A percentile compares a stretch with the other conserved stretches of the same genome.
phyloP scores from a whole-genome alignment of 2,113 vertebrate species.

The Phrynosoma blainvillii region DNA sequence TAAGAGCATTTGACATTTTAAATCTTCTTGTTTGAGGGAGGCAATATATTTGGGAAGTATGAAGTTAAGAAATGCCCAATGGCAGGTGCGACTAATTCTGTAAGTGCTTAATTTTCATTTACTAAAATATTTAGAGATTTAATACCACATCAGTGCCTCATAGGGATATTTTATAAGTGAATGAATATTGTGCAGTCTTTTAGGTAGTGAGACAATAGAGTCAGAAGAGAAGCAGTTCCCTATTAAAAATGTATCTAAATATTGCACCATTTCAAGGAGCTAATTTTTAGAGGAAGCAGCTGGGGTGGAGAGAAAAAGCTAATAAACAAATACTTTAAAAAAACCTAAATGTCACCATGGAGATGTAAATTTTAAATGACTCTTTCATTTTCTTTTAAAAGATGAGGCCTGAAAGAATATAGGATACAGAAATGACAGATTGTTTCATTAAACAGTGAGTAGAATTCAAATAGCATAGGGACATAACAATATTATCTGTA shows the following conservation, averaged over 20 bases:
- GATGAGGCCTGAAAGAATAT: not conserved
- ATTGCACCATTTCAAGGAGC: conserved; percentile 2
- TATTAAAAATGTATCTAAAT: conserved; percentile 7
- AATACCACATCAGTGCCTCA: not conserved
- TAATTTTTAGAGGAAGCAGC: not conserved
- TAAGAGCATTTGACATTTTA: not conserved
- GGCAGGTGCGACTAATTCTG: not conserved
- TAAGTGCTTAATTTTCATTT: conserved; percentile 4
- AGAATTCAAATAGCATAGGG: not conserved
- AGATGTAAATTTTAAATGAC: not conserved
- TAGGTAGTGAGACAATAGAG: not conserved
- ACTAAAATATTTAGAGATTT: conserved; percentile 11
- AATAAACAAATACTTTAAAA: not conserved
- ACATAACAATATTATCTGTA: not conserved
- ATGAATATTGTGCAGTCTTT: not conserved
- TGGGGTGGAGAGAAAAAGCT: not conserved
- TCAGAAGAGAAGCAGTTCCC: not conserved
- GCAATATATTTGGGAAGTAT: not conserved
- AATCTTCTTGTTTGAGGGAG: not conserved
- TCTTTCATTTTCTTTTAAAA: not conserved
- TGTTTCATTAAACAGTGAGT: not conserved
- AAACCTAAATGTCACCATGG: not conserved
- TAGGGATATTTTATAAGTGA: not conserved
- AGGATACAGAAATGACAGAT: not conserved
- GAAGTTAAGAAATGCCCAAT: not conserved